Evolutionary conservation across 2,797 vertebrate genomes (phyloP).

Genomic region (Dermochelys coriacea): DNA sequence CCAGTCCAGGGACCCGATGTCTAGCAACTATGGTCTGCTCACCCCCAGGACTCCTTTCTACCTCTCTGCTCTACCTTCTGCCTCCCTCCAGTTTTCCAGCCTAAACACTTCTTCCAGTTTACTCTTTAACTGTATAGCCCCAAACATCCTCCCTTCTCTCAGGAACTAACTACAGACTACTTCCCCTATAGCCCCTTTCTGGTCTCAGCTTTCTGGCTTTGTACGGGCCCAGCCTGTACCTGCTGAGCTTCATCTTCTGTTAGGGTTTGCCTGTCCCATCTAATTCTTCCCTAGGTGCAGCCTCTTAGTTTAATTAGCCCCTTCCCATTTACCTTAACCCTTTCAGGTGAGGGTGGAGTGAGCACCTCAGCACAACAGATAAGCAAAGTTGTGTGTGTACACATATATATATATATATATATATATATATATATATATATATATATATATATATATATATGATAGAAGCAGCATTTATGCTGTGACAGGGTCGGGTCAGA

Average conservation of each 20-base stretch:
- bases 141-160: neutral
- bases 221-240: neutral
- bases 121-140: neutral
- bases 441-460: neutral
- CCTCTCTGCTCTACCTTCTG: neutral
- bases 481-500: too few relatives aligned
- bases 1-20: neutral
- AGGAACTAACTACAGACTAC: neutral
- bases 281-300: neutral
- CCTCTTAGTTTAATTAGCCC: neutral
- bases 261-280: neutral
- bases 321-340: neutral
- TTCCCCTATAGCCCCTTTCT: neutral
- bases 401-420: neutral
- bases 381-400: neutral
- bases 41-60: neutral
- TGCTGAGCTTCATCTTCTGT: neutral
- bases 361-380: neutral
- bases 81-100: neutral
- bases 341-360: neutral
- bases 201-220: neutral
- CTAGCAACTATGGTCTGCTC: neutral
- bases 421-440: neutral
- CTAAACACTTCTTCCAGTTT: neutral
- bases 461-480: neutral